These are phyloP conservation scores for Mesocentrotus franciscanus DNA, from an alignment of 53 echinoderm and acorn worm genomes.

Conservation along the genomic window DNA sequence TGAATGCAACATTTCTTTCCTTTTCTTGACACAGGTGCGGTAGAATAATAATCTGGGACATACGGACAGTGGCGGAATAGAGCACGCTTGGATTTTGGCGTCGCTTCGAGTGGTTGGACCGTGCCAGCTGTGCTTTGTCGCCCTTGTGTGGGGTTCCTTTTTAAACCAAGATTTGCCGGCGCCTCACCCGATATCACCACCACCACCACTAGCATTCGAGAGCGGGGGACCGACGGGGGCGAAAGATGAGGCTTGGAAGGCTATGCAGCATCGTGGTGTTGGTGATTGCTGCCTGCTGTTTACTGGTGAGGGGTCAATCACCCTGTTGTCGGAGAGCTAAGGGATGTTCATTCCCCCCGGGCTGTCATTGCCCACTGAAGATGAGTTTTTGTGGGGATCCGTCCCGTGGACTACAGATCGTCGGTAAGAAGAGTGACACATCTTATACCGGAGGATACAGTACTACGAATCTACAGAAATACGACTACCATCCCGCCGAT, in stretches of 20 bases:
- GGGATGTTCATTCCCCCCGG: conserved; percentile 49
- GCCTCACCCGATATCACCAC: not conserved
- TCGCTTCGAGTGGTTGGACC: conserved; percentile 39
- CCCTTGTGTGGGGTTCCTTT: conserved; percentile 7
- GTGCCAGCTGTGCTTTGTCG: conserved; percentile 36
- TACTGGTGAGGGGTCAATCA: conserved; percentile 49
- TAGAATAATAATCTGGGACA: conserved; percentile 47
- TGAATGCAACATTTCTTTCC: conserved; percentile 34
- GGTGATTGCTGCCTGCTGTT: conserved; percentile 62
- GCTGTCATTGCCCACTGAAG: conserved; percentile 53
- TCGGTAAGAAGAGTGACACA: conserved; percentile 56
- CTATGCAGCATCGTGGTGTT: conserved; percentile 64
- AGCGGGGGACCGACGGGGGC: conserved; percentile 44
- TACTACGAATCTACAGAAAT: conserved; percentile 33
- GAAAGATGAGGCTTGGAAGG: conserved; percentile 52
- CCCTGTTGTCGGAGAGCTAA: conserved; percentile 50
- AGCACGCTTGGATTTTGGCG: conserved; percentile 36
- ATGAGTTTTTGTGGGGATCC: conserved; percentile 63
- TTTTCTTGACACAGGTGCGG: conserved; percentile 55
- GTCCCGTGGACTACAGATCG: conserved; percentile 57
- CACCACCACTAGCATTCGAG: not conserved
- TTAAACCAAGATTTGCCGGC: conserved; percentile 26
- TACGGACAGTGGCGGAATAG: conserved; percentile 31
- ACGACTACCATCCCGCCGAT: conserved; percentile 60
- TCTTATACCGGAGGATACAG: conserved; percentile 56